These are phyloP conservation scores for Philereme transversata DNA, from an alignment of 2,888 invertebrate species.

Conservation along the genomic window DNA sequence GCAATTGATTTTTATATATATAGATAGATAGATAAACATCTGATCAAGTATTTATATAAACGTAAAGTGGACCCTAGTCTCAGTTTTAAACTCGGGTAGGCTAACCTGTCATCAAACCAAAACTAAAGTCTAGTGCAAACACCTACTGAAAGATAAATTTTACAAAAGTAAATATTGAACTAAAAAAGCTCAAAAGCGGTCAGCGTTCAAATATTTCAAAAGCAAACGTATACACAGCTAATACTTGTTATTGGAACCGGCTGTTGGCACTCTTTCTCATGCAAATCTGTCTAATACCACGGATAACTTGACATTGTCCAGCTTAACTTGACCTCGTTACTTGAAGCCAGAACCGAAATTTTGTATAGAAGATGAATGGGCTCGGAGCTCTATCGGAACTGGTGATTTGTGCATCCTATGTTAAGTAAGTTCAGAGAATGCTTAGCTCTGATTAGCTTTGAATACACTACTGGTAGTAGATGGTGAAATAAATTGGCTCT, in stretches of 20 bases:
- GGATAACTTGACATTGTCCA: constrained; percentile 41
- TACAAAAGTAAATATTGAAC: too few species aligned
- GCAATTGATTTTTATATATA: too few species aligned
- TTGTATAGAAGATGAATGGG: constrained; percentile 21
- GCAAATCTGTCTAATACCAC: constrained; percentile 52
- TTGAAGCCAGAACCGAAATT: constrained; percentile 24
- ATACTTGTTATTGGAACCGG: constrained; percentile 45
- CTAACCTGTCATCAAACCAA: too few species aligned
- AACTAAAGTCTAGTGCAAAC: too few species aligned
- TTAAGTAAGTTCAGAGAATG: constrained; percentile 46
- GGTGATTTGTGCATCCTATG: constrained; percentile 35
- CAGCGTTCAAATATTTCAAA: constrained; percentile 42
- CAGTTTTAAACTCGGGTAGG: too few species aligned
- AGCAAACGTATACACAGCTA: constrained; percentile 45
- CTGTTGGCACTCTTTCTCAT: constrained; percentile 55
- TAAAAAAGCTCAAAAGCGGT: constrained; percentile 21
- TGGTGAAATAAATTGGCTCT: too few species aligned
- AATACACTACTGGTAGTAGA: too few species aligned
- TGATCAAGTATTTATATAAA: too few species aligned
- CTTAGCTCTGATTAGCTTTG: constrained; percentile 45
- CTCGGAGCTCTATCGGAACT: constrained; percentile 37
- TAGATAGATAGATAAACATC: too few species aligned
- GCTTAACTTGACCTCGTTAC: constrained; percentile 36
- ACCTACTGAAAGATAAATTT: too few species aligned
- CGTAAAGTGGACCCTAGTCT: too few species aligned